These are phyloP conservation scores for Chromobotia macracanthus DNA, from an alignment of 2,797 vertebrate genomes.

Conservation along the genomic window DNA sequence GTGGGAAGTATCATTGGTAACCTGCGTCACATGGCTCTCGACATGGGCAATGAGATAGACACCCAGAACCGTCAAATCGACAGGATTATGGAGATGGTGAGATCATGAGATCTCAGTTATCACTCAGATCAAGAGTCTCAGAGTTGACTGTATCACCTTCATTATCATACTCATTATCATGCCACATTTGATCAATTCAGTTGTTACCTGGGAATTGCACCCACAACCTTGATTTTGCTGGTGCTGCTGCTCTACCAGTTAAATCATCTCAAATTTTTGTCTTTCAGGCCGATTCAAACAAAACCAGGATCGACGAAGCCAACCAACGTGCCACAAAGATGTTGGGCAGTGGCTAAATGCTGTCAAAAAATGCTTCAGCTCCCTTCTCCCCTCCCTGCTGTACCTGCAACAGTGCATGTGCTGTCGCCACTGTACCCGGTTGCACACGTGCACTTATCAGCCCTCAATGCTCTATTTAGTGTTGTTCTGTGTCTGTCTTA, in stretches of 20 bases:
- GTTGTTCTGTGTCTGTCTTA: slow-evolving; percentile 85
- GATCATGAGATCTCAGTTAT: not conserved
- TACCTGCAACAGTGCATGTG: slow-evolving; percentile 79
- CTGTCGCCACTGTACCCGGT: slow-evolving; percentile 91
- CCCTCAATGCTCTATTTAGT: slow-evolving; percentile 68
- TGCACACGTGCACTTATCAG: slow-evolving; percentile 89
- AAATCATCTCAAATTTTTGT: not conserved
- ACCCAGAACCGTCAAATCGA: slow-evolving; percentile 99
- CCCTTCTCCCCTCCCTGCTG: slow-evolving; percentile 72
- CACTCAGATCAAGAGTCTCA: not conserved
- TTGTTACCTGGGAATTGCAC: not conserved
- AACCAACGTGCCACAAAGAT: slow-evolving; percentile 92
- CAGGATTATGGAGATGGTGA: slow-evolving; percentile 99
- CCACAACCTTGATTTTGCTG: not conserved
- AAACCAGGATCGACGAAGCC: slow-evolving; percentile 90
- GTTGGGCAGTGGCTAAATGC: slow-evolving; percentile 86
- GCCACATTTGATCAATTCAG: too few relatives aligned
- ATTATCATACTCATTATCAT: not conserved
- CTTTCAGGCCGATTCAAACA: slow-evolving; percentile 83
- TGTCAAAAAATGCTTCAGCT: slow-evolving; percentile 66
- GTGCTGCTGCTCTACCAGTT: not conserved
- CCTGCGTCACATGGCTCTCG: slow-evolving; percentile 98
- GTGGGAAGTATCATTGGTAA: slow-evolving; percentile 99
- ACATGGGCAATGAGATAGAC: slow-evolving; percentile 99
- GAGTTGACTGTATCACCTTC: not conserved